Evolutionary conservation across 2,113 vertebrate species (phyloP).

Genomic region (Vulpes lagopus): DNA sequence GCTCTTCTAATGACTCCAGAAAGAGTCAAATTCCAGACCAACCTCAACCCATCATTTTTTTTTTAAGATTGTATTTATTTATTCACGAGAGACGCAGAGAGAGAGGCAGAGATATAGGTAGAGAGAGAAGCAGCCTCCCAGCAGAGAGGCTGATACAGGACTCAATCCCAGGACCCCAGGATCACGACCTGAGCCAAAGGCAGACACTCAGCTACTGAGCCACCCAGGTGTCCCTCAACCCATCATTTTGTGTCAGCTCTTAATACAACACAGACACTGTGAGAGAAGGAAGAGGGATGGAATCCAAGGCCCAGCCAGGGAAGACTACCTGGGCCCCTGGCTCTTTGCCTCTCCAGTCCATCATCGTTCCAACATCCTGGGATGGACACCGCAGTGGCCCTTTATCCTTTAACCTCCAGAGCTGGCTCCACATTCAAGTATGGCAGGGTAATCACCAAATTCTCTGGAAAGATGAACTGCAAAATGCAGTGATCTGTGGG

Average conservation of each 20-base stretch:
- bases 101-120: too few species aligned
- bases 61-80: too few species aligned
- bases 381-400: not conserved
- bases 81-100: too few species aligned
- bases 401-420: not conserved
- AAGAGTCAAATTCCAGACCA: not conserved
- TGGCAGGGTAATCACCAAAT: not conserved
- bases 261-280: fast-evolving
- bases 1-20: not conserved
- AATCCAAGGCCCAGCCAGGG: not conserved
- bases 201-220: too few species aligned
- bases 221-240: not conserved
- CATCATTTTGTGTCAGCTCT: not conserved
- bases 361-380: fast-evolving
- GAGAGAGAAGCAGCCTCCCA: too few species aligned
- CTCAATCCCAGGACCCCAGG: too few species aligned
- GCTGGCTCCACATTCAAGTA: not conserved
- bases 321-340: not conserved
- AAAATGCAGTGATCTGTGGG: not conserved
- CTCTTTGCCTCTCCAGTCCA: not conserved
- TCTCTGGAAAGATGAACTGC: not conserved
- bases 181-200: too few species aligned
- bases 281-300: not conserved
- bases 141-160: too few species aligned
- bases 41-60: not conserved